Evolutionary conservation across 2,797 vertebrate genomes (phyloP), one percentile per base, ranked within the genome.

Genomic region (Rhinogobio ventralis): DNA sequence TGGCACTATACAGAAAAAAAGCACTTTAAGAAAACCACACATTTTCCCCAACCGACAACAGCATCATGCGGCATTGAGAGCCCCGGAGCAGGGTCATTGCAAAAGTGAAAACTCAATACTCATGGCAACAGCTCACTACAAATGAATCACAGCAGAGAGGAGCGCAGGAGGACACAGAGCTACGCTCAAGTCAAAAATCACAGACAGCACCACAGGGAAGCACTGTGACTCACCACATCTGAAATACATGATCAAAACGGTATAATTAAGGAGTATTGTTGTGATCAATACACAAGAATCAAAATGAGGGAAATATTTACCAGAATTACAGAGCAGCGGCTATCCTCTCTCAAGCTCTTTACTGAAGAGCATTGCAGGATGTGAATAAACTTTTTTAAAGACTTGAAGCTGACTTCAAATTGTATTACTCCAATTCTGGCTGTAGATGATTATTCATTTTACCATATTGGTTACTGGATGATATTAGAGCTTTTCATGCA

Each of bases 301-400:
- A 57, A 62, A 83, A 45, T 62, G 62, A 84, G 60, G 60, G 57
- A 80, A 68, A 75, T 80, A 82, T 84, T 86, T 80, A 46, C 67
- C 39, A 75, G 68, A 76, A 79, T 46, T 42, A 39, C 25, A 45
- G 46, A 45, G 68, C 0, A 17, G n/a, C 9, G 75, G 46, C 42
- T 80, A 30, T 60, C 25, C 51, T 84, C 30, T 45, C 23, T 30
- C 15, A 51, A 1, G 0, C 57, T 11, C 42, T 66, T 72, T 30
- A 71, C 53, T 23, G 53, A 72, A 20, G 80, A 46, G 57, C 57
- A 75, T 66, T 64, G 28, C 25, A 69, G 42, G 42, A 82, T 64
- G 45, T 73, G 25, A 81, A 55, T 42, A 42, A n/a, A 57, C 45
- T 68, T 76, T n/a, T 75, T 36, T 10, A 4, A 53, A 79, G 23